Percentiles rank a stretch among this genome's conserved stretches.
These are phyloP conservation scores for Darevskia mixta DNA, from an alignment of 2,797 vertebrate genomes.

Conservation along the genomic window DNA sequence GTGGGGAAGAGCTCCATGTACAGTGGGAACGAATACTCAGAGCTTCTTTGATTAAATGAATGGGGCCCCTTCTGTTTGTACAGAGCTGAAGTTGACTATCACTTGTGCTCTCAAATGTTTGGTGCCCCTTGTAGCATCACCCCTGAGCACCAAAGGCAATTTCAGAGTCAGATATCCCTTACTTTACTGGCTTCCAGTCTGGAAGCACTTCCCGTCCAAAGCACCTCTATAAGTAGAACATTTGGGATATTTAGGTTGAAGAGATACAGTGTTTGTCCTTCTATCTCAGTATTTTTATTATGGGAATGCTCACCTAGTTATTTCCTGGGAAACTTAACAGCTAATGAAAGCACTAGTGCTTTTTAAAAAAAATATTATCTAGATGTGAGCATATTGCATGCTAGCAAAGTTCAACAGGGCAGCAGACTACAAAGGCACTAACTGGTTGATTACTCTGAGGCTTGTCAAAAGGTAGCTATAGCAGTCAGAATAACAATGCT, in stretches of 20 bases:
- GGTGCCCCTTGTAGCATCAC: neutral
- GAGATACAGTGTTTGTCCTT: neutral
- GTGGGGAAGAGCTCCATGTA: neutral
- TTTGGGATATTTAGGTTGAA: neutral
- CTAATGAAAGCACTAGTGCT: neutral
- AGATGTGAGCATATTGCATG: neutral
- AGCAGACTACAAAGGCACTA: neutral
- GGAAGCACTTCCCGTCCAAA: too few relatives aligned
- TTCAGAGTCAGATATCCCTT: neutral
- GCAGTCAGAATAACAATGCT: slow-evolving; percentile 5
- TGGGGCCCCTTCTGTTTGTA: neutral
- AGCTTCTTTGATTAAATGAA: neutral
- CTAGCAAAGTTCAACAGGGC: neutral
- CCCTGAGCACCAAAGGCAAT: neutral
- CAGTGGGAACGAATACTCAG: neutral
- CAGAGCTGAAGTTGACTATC: neutral
- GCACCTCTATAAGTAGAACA: neutral
- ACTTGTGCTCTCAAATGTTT: neutral
- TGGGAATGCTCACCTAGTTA: neutral
- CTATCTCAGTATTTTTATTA: neutral
- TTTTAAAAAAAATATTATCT: neutral
- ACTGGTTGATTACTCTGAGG: neutral
- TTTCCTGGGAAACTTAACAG: neutral
- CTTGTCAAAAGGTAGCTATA: slow-evolving; percentile 1
- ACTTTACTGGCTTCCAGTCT: neutral